These are phyloP conservation scores for Cebus imitator DNA, from an alignment of 2,113 vertebrate species.

Conservation along the genomic window DNA sequence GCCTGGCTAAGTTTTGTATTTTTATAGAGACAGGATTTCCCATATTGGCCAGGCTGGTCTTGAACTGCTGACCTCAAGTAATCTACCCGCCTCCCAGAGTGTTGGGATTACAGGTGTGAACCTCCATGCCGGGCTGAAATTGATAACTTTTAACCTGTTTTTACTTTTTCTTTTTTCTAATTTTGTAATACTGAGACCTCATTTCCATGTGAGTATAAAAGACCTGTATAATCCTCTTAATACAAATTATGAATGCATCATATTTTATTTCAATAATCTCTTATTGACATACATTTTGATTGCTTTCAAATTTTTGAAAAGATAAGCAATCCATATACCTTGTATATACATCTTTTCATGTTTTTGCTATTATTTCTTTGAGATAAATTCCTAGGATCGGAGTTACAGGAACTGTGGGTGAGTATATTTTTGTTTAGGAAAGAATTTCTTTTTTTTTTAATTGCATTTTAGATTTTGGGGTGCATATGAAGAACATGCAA, in stretches of 20 bases:
- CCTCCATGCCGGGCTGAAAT: no score
- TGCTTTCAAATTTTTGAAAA: conserved; percentile 11
- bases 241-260: not conserved
- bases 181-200: not conserved
- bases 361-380: not conserved
- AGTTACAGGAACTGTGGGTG: not conserved
- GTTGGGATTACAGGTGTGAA: no score
- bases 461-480: no score
- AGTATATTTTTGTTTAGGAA: not conserved
- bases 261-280: not conserved
- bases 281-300: not conserved
- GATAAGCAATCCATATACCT: not conserved
- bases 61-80: no score
- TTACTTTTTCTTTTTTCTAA: not conserved
- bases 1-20: no score
- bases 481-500: no score
- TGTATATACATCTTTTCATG: not conserved
- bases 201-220: not conserved
- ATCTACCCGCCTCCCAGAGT: no score
- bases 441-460: no score
- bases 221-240: not conserved
- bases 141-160: not conserved
- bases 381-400: not conserved
- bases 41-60: no score
- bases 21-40: no score